Percentiles rank a stretch among this genome's conserved stretches.
phyloP scores from a whole-genome alignment of 2,797 vertebrate genomes.

The Sebastes minor region DNA sequence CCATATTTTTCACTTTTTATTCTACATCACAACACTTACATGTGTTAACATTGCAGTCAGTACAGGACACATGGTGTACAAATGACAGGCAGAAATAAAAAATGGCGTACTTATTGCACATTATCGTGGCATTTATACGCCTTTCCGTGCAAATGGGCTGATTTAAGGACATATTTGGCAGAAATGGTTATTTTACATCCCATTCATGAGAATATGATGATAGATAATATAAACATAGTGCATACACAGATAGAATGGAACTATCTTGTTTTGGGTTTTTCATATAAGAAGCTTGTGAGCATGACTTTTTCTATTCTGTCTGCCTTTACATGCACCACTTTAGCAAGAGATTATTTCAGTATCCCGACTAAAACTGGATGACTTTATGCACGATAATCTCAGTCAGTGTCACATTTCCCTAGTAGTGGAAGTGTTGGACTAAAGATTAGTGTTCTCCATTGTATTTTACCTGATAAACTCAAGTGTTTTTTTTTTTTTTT shows the following conservation, averaged over 20 bases:
- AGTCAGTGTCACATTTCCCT: not conserved
- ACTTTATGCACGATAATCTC: not conserved
- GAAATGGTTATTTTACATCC: constrained; percentile 5
- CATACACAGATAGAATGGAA: not conserved
- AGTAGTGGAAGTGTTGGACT: constrained; percentile 6
- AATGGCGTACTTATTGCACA: too few species aligned
- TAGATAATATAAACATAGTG: not conserved
- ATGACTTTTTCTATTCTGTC: constrained; percentile 21
- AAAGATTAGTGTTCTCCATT: constrained; percentile 9
- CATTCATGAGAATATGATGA: not conserved
- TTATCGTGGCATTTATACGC: too few species aligned
- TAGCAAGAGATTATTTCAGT: constrained; percentile 19
- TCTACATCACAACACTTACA: too few species aligned
- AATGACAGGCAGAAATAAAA: too few species aligned
- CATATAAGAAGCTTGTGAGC: constrained; percentile 17
- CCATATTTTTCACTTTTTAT: too few species aligned
- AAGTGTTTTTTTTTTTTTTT: not conserved
- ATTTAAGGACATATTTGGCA: constrained; percentile 13
- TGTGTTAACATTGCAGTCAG: too few species aligned
- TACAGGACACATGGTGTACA: too few species aligned
- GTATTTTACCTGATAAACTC: constrained; percentile 11
- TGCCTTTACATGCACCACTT: constrained; percentile 56
- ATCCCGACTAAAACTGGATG: not conserved
- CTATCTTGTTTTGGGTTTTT: not conserved
- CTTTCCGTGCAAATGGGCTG: too few species aligned